These are phyloP conservation scores for Papilio helenus DNA, from an alignment of 1,140 invertebrate species.

Conservation along the genomic window DNA sequence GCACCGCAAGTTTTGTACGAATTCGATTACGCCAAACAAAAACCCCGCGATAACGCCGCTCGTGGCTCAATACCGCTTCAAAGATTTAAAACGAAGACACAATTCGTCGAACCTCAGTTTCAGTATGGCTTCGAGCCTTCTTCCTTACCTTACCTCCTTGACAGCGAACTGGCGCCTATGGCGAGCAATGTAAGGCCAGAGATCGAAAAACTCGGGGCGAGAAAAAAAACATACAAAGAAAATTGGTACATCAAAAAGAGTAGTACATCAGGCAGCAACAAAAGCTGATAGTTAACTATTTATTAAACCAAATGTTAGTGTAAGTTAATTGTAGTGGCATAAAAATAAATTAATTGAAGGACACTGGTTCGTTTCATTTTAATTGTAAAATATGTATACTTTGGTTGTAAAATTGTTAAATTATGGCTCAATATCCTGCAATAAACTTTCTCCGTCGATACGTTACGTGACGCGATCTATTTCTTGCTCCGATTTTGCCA, in stretches of 20 bases:
- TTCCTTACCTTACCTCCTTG: conserved; percentile 58
- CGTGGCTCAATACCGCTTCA: conserved; percentile 58
- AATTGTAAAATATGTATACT: conserved; percentile 37
- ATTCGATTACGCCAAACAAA: conserved; percentile 60
- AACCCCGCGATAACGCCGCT: conserved; percentile 61
- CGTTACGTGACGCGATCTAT: conserved; percentile 69
- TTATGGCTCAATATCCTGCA: conserved; percentile 51
- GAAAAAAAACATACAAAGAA: conserved; percentile 78
- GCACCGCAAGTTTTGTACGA: conserved; percentile 52
- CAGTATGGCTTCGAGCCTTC: conserved; percentile 80
- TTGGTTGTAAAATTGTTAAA: conserved; percentile 33
- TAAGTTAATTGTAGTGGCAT: conserved; percentile 47
- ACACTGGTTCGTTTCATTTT: conserved; percentile 38
- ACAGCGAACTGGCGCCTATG: conserved; percentile 68
- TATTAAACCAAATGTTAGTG: conserved; percentile 54
- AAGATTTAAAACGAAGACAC: conserved; percentile 61
- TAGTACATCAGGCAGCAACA: conserved; percentile 55
- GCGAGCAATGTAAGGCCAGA: conserved; percentile 69
- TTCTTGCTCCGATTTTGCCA: conserved; percentile 54
- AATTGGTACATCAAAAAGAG: conserved; percentile 79
- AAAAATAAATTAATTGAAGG: conserved; percentile 42
- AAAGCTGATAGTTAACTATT: conserved; percentile 72
- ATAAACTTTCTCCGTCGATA: conserved; percentile 70
- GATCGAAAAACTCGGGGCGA: conserved; percentile 68
- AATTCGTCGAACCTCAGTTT: conserved; percentile 77